phyloP scores from a whole-genome alignment of 2,113 vertebrate genomes.

The Mesitornis unicolor region DNA sequence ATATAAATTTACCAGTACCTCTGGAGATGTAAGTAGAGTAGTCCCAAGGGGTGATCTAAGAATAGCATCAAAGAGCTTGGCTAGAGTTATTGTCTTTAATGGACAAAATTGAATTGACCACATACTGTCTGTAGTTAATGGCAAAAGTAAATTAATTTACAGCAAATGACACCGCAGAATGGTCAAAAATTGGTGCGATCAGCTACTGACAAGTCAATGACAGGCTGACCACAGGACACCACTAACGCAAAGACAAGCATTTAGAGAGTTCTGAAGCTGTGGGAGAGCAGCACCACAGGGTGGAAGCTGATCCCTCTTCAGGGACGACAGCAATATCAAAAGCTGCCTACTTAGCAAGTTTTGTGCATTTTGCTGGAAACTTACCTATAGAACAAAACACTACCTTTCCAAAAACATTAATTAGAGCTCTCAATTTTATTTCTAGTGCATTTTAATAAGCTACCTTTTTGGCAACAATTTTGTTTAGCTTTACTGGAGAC shows the following conservation, averaged over 20 bases:
- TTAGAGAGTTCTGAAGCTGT: neutral
- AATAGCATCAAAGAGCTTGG: constrained; percentile 37
- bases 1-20: constrained; percentile 42
- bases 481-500: neutral
- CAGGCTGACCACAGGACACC: neutral
- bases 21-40: constrained; percentile 31
- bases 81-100: constrained; percentile 56
- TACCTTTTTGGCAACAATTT: neutral
- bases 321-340: neutral
- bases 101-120: constrained; percentile 52
- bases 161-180: neutral
- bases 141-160: constrained; percentile 58
- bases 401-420: neutral
- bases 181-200: neutral
- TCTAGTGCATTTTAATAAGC: neutral
- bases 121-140: constrained; percentile 40
- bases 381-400: neutral
- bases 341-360: neutral
- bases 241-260: neutral
- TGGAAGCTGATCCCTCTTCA: neutral
- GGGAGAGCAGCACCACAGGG: neutral
- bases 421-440: neutral
- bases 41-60: constrained; percentile 45
- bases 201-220: constrained; percentile 15
- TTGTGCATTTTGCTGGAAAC: neutral